A percentile compares a stretch with the other conserved stretches of the same genome.
Conservation (phyloP, 2,888 invertebrate genomes). For the Leptopterna dolabrata region DNA sequence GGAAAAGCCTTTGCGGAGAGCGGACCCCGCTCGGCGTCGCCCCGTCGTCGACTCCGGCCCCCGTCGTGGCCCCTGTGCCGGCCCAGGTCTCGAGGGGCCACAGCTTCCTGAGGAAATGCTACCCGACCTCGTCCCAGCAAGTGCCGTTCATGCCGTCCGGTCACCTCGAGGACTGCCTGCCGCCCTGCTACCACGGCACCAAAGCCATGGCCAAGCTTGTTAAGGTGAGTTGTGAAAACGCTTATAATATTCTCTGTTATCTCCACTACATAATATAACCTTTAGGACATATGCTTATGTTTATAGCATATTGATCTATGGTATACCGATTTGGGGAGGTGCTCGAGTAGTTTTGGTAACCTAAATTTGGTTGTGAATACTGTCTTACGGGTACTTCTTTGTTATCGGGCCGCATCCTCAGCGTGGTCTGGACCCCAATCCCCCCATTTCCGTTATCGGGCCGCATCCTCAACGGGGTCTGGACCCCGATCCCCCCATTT, state of each 20-base stretch:
- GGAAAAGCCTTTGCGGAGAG: slow-evolving; percentile 54
- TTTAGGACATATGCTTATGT: no score
- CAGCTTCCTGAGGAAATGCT: slow-evolving; percentile 66
- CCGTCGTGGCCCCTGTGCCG: slow-evolving; percentile 41
- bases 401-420: no score
- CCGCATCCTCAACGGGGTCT: no score
- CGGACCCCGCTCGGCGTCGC: slow-evolving; percentile 39
- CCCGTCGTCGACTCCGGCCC: slow-evolving; percentile 42
- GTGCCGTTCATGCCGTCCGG: slow-evolving; percentile 68
- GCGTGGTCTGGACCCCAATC: no score
- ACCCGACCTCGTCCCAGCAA: slow-evolving; percentile 66
- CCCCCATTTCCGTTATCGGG: no score
- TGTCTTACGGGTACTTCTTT: no score
- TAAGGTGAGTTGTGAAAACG: slow-evolving; percentile 69
- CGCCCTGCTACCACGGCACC: slow-evolving; percentile 71
- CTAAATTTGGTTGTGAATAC: no score
- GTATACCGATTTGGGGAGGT: no score
- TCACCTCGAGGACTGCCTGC: slow-evolving; percentile 70
- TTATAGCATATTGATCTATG: no score
- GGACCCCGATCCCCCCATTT: no score
- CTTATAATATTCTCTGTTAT: background rate
- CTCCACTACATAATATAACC: no score
- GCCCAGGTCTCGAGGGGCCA: slow-evolving; percentile 39
- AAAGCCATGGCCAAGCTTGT: slow-evolving; percentile 72
- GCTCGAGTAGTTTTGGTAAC: no score